Base-by-base conservation (phyloP, 2,797 vertebrate species). In the Crenuchus spilurus region DNA sequence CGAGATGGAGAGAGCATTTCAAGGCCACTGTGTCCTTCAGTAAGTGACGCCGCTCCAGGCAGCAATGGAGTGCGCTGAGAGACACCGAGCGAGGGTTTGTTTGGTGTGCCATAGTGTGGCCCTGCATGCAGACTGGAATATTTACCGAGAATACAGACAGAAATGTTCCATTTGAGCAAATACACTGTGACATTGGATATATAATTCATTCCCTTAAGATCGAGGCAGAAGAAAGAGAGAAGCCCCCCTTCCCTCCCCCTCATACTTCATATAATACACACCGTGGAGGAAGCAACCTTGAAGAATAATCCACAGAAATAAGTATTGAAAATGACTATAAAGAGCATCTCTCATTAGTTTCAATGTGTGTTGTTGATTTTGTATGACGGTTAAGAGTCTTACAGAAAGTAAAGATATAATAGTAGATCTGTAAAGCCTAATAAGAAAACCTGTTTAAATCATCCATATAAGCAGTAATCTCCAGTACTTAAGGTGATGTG, bases 121-220 rank as follows among this genome's bases (percentile, higher is more conserved):
- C 33, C 37, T 48, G 61, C 46, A 16, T 64, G 22, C 54, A 62
- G 35, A 68, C 69, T 68, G 66, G 71, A 55, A 72, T 77, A 77
- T 77, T 72, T 68, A 63, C 75, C 64, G 37, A 41, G 33, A 73
- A 77, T 6, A 44, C 60, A n/a, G 37, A 42, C 60, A 63, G 16
- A 44, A 26, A 28, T 5, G 6, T n/a, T 42, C 37, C 39, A n/a
- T 44, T 42, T 37, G 67, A 68, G 57, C 66, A 72, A 68, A 68
- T 64, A 48, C 26, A 48, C 24, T 58, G 63, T 77, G 70, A 67
- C 75, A 67, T 31, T 72, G 63, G 70, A 62, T 61, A 77, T 72
- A 48, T 60, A 77, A 72, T 77, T 52, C 58, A 72, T 67, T 64
- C 58, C 54, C 52, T 46, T 61, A 54, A 63, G 58, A 63, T 18